Conservation (phyloP, 2,113 vertebrate genomes). For the Vulpes ferrilata region DNA sequence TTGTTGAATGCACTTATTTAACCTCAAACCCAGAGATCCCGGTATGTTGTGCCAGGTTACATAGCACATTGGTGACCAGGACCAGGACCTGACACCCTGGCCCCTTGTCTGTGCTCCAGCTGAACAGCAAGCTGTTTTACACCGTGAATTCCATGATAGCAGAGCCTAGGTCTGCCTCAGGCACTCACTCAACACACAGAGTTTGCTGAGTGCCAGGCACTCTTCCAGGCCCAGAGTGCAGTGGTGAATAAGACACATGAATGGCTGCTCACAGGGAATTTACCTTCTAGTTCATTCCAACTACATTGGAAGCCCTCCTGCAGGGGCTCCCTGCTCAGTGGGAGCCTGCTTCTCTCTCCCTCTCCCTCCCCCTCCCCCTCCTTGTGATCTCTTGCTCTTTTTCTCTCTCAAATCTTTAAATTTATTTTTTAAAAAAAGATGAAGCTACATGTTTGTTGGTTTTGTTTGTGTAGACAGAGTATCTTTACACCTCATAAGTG, state of each 20-base stretch:
- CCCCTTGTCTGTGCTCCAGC: background rate
- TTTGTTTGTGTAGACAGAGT: background rate
- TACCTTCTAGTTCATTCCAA: background rate
- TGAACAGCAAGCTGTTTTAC: background rate
- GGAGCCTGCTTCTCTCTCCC: too few relatives aligned
- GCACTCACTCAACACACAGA: background rate
- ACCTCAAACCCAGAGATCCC: background rate
- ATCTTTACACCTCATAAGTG: background rate
- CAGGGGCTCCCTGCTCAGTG: too few relatives aligned
- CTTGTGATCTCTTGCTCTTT: too few relatives aligned
- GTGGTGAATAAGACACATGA: background rate
- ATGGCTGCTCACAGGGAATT: background rate
- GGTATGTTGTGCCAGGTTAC: background rate
- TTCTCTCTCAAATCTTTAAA: too few relatives aligned
- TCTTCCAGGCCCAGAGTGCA: background rate
- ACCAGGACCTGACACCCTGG: background rate
- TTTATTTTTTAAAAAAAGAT: too few relatives aligned
- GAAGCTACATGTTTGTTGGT: background rate
- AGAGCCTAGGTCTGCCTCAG: background rate
- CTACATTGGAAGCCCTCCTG: too few relatives aligned
- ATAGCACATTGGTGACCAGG: background rate
- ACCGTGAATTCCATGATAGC: background rate
- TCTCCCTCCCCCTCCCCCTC: too few relatives aligned
- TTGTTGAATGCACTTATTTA: background rate
- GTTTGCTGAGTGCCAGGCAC: background rate